These are phyloP conservation scores for Glaucidium brasilianum DNA, from an alignment of 2,113 vertebrate genomes.

Conservation along the genomic window DNA sequence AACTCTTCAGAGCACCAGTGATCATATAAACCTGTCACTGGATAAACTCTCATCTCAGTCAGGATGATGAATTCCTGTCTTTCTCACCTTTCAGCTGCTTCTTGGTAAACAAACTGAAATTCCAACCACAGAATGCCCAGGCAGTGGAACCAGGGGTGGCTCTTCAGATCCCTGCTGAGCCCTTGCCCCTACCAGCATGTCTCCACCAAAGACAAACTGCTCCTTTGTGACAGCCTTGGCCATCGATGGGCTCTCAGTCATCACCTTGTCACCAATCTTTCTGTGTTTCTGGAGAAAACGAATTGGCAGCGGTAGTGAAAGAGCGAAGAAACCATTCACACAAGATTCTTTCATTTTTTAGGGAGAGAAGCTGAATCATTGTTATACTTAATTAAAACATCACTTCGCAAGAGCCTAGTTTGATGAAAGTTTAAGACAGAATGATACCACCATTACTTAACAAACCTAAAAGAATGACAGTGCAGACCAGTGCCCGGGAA, in stretches of 20 bases:
- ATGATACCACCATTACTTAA: neutral
- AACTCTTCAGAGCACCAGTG: neutral
- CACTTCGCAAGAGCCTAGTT: neutral
- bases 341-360: neutral
- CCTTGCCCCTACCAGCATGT: accelerated
- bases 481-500: neutral
- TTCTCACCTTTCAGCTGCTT: neutral
- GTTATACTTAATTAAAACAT: neutral
- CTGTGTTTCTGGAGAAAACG: neutral
- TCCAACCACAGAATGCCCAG: neutral
- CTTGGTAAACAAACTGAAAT: neutral
- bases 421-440: neutral
- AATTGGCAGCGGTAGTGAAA: neutral
- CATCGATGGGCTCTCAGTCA: neutral
- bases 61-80: neutral
- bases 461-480: neutral
- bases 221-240: neutral
- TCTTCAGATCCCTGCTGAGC: neutral
- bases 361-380: neutral
- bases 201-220: accelerated
- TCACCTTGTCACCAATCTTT: neutral
- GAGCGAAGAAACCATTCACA: neutral
- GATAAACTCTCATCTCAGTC: neutral
- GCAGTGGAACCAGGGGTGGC: neutral
- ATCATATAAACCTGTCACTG: neutral